Evolutionary conservation across 2,888 invertebrate genomes (phyloP).

Genomic region (Andrena chrysosceles): DNA sequence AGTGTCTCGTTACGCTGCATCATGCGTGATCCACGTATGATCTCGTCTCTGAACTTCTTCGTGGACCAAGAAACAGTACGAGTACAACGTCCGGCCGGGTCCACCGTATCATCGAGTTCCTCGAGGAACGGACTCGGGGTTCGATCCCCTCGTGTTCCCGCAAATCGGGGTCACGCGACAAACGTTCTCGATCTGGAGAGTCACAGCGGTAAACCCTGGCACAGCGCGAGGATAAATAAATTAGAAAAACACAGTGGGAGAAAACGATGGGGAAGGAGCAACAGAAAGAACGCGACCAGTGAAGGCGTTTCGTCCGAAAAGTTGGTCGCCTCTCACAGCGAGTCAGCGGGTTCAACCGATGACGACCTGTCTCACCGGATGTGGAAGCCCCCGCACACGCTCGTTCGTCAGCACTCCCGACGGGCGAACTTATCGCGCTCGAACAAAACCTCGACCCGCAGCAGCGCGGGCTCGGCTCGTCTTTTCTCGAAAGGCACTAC

Average conservation of each 20-base stretch:
- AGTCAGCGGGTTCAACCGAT: constrained; percentile 42
- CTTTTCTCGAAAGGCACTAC: constrained; percentile 79
- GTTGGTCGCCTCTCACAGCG: constrained; percentile 17
- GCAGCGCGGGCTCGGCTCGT: constrained; percentile 39
- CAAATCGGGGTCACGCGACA: background rate
- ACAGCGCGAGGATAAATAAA: constrained; percentile 48
- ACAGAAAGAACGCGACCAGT: constrained; percentile 40
- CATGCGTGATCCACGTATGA: constrained; percentile 19
- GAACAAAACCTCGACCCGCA: constrained; percentile 28
- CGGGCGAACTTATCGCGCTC: constrained; percentile 35
- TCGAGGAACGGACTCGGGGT: background rate
- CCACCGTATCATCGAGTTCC: background rate
- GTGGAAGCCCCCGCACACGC: constrained; percentile 32
- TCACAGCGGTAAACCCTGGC: constrained; percentile 12
- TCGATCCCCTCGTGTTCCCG: constrained; percentile 1
- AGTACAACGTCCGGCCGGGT: background rate
- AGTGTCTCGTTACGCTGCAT: constrained; percentile 29
- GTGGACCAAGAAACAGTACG: constrained; percentile 7
- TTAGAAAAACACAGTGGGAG: constrained; percentile 28
- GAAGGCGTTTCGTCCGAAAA: constrained; percentile 37
- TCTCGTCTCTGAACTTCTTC: background rate
- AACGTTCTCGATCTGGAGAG: constrained; percentile 11
- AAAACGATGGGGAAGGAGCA: background rate
- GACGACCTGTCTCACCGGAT: constrained; percentile 31
- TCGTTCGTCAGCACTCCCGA: constrained; percentile 37